Conservation (phyloP, 2,888 invertebrate species). For the Acanthococcus lagerstroemiae region DNA sequence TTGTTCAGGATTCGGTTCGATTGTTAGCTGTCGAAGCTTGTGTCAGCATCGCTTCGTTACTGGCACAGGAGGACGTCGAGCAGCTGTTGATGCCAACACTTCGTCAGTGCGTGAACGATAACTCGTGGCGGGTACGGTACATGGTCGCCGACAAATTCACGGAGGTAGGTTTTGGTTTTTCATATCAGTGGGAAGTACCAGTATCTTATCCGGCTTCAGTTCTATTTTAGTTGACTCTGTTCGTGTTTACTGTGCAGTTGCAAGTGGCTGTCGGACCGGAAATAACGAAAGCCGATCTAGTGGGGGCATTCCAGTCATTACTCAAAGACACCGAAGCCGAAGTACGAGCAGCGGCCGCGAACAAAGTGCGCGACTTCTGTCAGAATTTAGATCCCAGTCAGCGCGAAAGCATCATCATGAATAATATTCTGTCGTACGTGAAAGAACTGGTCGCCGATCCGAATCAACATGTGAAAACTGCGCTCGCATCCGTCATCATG, state of each 20-base stretch:
- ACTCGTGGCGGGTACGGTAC: constrained; percentile 71
- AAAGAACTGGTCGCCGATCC: constrained; percentile 95
- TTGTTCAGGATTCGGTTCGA: constrained; percentile 80
- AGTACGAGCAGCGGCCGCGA: constrained; percentile 93
- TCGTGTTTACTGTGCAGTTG: constrained; percentile 49
- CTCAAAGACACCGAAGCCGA: constrained; percentile 98
- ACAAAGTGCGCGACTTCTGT: constrained; percentile 92
- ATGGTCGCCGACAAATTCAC: constrained; percentile 73
- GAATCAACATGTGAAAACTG: constrained; percentile 98
- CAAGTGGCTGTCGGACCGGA: constrained; percentile 96
- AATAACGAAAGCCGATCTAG: constrained; percentile 87
- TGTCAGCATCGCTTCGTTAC: constrained; percentile 80
- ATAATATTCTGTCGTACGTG: constrained; percentile 88
- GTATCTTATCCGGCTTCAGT: too few species aligned
- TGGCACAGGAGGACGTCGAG: constrained; percentile 75
- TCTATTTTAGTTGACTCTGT: not conserved
- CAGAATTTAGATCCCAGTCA: constrained; percentile 82
- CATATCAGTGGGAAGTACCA: too few species aligned
- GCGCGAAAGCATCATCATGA: constrained; percentile 84
- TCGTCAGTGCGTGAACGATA: constrained; percentile 74
- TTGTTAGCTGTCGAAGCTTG: constrained; percentile 95
- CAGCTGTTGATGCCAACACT: constrained; percentile 93
- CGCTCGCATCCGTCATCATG: constrained; percentile 98
- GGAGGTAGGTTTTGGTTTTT: constrained; percentile 38
- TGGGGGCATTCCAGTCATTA: constrained; percentile 75